phyloP scores from a whole-genome alignment of 2,113 vertebrate genomes.

The Marcusenius ussheri region DNA sequence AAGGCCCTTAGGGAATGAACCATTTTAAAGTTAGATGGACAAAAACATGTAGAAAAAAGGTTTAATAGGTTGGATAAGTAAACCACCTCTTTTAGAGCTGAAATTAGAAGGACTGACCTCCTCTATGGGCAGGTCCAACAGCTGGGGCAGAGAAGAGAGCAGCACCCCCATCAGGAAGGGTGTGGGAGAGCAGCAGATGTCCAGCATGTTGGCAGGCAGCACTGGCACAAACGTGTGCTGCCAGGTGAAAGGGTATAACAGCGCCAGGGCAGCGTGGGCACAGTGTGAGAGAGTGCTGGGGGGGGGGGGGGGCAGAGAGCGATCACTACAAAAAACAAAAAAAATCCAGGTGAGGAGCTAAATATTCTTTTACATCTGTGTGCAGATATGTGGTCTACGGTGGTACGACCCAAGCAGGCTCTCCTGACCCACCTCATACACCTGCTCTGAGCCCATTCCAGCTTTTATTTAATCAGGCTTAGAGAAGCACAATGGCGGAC shows the following conservation, averaged over 20 bases:
- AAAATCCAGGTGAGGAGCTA: neutral
- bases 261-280: slow-evolving; percentile 82
- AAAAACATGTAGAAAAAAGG: neutral
- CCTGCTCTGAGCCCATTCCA: neutral
- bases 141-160: slow-evolving; percentile 75
- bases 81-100: neutral
- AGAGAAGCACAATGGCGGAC: neutral
- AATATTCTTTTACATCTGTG: neutral
- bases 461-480: neutral
- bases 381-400: neutral
- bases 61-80: neutral
- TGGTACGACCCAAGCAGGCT: neutral
- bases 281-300: slow-evolving; percentile 85
- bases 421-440: neutral
- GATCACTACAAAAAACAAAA: neutral
- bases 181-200: slow-evolving; percentile 94
- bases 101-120: slow-evolving; percentile 64
- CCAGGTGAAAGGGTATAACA: slow-evolving; percentile 95
- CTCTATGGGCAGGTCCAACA: slow-evolving; percentile 88
- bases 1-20: neutral
- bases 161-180: slow-evolving; percentile 92
- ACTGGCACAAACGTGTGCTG: slow-evolving; percentile 96
- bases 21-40: neutral
- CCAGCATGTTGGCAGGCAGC: slow-evolving; percentile 86
- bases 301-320: neutral